Evolutionary conservation across 2,888 invertebrate genomes (phyloP).

Genomic region (Dynastes grantii): DNA sequence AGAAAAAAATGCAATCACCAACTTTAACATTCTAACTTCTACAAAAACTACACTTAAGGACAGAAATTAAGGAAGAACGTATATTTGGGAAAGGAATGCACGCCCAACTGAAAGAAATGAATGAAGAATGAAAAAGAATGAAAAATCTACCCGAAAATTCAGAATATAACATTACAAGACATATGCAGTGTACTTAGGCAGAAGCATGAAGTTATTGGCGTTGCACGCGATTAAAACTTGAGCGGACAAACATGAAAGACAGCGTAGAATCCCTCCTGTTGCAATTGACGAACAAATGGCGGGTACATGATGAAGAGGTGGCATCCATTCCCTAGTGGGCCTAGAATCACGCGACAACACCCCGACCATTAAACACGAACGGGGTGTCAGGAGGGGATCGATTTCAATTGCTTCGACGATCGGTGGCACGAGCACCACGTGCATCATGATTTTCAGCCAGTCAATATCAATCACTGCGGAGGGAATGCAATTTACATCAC

Average conservation of each 20-base stretch:
- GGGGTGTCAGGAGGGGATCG: slow-evolving; percentile 42
- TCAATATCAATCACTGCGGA: slow-evolving; percentile 40
- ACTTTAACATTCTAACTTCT: too few relatives aligned
- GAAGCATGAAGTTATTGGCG: not conserved
- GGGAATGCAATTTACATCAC: slow-evolving; percentile 43
- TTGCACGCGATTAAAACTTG: not conserved
- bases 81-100: too few relatives aligned
- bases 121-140: too few relatives aligned
- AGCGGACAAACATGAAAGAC: not conserved
- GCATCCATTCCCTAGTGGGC: not conserved
- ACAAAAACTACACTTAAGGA: too few relatives aligned
- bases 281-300: not conserved
- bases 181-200: too few relatives aligned
- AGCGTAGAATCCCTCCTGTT: not conserved
- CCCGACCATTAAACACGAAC: slow-evolving; percentile 29
- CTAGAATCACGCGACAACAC: slow-evolving; percentile 32
- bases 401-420: slow-evolving; percentile 29
- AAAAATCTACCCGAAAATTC: not conserved
- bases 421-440: slow-evolving; percentile 26
- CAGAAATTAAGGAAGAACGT: too few relatives aligned
- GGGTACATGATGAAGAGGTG: not conserved
- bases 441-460: slow-evolving; percentile 35
- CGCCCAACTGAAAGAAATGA: too few relatives aligned
- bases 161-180: too few relatives aligned
- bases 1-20: too few relatives aligned